Evolutionary conservation across 2,888 invertebrate genomes (phyloP).

Genomic region (Andrena dorsata): DNA sequence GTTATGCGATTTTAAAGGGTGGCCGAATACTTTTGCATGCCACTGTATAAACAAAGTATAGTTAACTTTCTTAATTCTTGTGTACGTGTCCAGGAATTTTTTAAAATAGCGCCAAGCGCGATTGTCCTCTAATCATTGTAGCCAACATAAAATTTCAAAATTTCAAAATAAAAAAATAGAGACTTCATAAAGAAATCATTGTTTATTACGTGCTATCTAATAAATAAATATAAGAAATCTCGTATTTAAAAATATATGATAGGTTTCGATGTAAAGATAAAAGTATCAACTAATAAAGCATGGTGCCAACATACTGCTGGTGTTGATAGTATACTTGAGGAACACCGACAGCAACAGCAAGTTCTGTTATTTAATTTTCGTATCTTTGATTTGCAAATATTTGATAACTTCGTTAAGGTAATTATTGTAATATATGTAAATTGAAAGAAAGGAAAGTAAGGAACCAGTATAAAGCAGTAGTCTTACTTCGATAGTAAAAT

Average conservation of each 20-base stretch:
- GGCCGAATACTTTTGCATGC: too few relatives aligned
- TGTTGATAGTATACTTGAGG: neutral
- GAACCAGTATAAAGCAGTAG: slow-evolving; percentile 8
- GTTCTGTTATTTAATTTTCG: neutral
- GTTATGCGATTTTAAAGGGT: too few relatives aligned
- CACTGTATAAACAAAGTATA: neutral
- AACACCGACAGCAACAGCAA: neutral
- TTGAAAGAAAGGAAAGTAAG: neutral
- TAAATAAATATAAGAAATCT: neutral
- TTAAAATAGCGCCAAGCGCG: neutral
- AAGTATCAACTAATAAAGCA: neutral
- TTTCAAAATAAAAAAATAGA: neutral
- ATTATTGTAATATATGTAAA: neutral
- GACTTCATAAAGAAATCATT: neutral
- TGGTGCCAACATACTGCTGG: neutral
- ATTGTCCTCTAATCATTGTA: neutral
- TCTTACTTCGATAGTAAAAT: neutral
- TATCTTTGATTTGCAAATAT: neutral
- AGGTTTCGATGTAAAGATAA: neutral
- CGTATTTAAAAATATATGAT: neutral
- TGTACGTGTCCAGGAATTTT: neutral
- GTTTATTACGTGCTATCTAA: neutral
- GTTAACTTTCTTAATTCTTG: neutral
- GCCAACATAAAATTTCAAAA: slow-evolving; percentile 4
- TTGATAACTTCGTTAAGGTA: neutral